Evolutionary conservation across 2,888 invertebrate species (phyloP).

Genomic region (Fragum fragum): DNA sequence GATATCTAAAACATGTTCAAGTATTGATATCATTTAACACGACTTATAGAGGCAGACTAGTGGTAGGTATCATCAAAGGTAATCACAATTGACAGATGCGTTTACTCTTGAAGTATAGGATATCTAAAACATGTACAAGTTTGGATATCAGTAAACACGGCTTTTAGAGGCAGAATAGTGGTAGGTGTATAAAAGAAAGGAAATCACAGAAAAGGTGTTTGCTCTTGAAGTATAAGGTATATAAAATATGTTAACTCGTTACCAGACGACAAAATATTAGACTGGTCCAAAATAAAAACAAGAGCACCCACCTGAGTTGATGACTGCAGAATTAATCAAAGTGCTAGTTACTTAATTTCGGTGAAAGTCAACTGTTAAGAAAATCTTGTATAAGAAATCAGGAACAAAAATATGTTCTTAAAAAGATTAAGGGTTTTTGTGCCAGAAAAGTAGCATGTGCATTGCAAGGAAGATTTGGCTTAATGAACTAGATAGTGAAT

Average conservation of each 20-base stretch:
- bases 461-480: no score
- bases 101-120: slow-evolving; percentile 35
- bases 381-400: no score
- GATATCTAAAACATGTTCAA: slow-evolving; percentile 55
- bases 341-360: no score
- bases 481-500: no score
- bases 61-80: slow-evolving; percentile 25
- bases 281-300: no score
- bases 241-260: slow-evolving; percentile 46
- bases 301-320: no score
- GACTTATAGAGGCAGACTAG: slow-evolving; percentile 6
- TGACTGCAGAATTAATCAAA: no score
- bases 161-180: slow-evolving; percentile 10
- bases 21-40: slow-evolving; percentile 40
- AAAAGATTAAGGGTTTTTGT: no score
- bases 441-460: no score
- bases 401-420: no score
- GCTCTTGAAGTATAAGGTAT: slow-evolving; percentile 33
- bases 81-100: slow-evolving; percentile 21
- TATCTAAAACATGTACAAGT: slow-evolving; percentile 60
- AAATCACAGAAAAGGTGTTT: slow-evolving; percentile 25
- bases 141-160: slow-evolving; percentile 31
- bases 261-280: no score
- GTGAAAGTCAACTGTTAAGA: background rate
- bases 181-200: slow-evolving; percentile 18